Conservation (phyloP, 2,113 vertebrate species). For the Callorhinus ursinus region DNA sequence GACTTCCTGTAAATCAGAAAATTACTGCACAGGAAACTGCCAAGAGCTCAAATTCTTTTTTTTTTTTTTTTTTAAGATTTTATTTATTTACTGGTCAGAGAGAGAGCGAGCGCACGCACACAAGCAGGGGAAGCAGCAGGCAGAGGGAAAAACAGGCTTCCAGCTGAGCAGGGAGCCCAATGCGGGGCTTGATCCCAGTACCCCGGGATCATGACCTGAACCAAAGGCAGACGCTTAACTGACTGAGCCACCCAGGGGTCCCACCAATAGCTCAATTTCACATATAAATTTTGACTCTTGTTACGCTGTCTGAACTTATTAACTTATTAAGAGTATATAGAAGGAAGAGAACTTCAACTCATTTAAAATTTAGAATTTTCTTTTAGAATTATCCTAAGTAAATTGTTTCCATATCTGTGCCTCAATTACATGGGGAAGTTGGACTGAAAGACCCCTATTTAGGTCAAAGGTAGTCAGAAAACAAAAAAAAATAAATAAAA, state of each 20-base stretch:
- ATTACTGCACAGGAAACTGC: background rate
- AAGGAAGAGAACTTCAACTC: background rate
- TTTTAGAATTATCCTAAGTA: slow-evolving; percentile 21
- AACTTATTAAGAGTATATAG: background rate
- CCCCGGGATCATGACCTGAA: background rate
- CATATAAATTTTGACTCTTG: background rate
- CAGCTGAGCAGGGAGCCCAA: background rate
- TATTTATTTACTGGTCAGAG: no score
- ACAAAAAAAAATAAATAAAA: background rate
- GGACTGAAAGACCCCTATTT: background rate
- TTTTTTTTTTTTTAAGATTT: no score
- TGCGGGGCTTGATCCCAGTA: background rate
- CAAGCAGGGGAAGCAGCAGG: background rate
- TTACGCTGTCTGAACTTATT: background rate
- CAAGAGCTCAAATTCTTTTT: background rate
- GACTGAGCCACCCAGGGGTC: background rate
- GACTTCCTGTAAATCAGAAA: background rate
- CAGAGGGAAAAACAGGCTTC: background rate
- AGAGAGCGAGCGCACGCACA: no score
- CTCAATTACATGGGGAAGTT: background rate
- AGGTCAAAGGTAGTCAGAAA: background rate
- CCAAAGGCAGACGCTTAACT: background rate
- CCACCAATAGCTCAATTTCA: background rate
- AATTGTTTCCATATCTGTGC: background rate
- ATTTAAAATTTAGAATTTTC: slow-evolving; percentile 22